Conservation (phyloP, 2,888 invertebrate genomes). For the Holacanthella duospinosa region DNA sequence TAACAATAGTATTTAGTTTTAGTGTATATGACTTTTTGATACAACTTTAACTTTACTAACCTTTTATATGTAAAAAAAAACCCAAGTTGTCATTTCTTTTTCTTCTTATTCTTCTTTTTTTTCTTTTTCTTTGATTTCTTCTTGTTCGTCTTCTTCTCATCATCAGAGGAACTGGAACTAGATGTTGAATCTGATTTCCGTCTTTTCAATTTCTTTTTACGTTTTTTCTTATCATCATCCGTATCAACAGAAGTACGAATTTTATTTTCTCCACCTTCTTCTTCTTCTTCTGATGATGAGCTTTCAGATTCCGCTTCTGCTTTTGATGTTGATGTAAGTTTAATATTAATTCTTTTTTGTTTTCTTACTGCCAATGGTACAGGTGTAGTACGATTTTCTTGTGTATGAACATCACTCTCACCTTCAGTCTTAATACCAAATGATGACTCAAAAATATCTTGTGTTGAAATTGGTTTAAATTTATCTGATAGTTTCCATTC, state of each 20-base stretch:
- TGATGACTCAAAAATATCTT: background rate
- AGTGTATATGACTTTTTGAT: too few relatives aligned
- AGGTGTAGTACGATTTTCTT: constrained; percentile 10
- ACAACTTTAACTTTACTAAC: too few relatives aligned
- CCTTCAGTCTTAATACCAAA: background rate
- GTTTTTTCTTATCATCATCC: constrained; percentile 25
- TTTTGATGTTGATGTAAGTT: constrained; percentile 32
- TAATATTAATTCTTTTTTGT: constrained; percentile 36
- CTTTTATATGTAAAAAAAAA: too few relatives aligned
- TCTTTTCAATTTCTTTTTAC: constrained; percentile 22
- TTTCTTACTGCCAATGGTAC: constrained; percentile 21
- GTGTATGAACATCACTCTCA: too few relatives aligned
- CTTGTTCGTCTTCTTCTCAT: constrained; percentile 26
- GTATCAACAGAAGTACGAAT: constrained; percentile 19
- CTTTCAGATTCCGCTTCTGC: constrained; percentile 42
- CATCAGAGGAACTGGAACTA: constrained; percentile 24
- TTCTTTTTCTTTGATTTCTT: constrained; percentile 37
- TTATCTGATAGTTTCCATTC: background rate
- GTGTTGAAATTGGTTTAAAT: background rate
- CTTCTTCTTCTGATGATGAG: constrained; percentile 41
- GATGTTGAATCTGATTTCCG: constrained; percentile 24
- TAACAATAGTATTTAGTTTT: too few relatives aligned
- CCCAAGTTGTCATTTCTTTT: constrained; percentile 14
- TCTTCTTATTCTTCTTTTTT: constrained; percentile 33
- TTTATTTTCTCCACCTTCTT: constrained; percentile 40